phyloP scores from a whole-genome alignment of 2,888 invertebrate species.

The Liopterus haemorrhoidalis region DNA sequence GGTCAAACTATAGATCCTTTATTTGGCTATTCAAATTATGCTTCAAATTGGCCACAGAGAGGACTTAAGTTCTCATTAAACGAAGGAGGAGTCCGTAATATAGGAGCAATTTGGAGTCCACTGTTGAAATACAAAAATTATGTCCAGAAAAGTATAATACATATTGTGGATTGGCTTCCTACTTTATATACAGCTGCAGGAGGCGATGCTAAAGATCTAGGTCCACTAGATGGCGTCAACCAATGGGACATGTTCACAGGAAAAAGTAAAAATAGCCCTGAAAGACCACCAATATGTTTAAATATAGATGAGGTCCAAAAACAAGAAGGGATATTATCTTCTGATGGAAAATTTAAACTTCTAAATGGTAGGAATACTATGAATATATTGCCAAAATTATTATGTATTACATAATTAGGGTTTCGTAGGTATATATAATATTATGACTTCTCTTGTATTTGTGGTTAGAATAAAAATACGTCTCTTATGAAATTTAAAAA shows the following conservation, averaged over 20 bases:
- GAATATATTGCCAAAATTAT: too few relatives aligned
- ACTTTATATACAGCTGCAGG: conserved; percentile 50
- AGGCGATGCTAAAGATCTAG: conserved; percentile 36
- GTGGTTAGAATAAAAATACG: too few relatives aligned
- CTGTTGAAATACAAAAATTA: conserved; percentile 48
- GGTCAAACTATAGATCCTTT: conserved; percentile 67
- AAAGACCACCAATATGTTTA: conserved; percentile 34
- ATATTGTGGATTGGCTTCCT: conserved; percentile 79
- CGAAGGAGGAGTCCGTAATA: conserved; percentile 79
- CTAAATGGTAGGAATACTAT: conserved; percentile 41
- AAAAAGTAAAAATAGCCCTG: conserved; percentile 24
- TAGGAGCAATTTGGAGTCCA: conserved; percentile 71
- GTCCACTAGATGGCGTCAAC: conserved; percentile 42
- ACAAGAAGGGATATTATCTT: conserved; percentile 41
- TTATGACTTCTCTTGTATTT: too few relatives aligned
- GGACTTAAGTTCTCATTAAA: conserved; percentile 77
- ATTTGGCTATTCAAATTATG: conserved; percentile 68
- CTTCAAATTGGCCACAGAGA: conserved; percentile 73
- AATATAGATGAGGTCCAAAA: conserved; percentile 42
- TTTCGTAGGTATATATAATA: too few relatives aligned
- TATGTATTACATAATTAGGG: too few relatives aligned
- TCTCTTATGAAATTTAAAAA: too few relatives aligned
- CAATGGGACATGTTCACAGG: conserved; percentile 41
- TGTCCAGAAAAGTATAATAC: conserved; percentile 61
- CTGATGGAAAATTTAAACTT: conserved; percentile 39